A percentile compares a stretch with the other conserved stretches of the same genome.
Evolutionary conservation across 1,140 invertebrate genomes (phyloP).

Genomic region (Diuraphis noxia): DNA sequence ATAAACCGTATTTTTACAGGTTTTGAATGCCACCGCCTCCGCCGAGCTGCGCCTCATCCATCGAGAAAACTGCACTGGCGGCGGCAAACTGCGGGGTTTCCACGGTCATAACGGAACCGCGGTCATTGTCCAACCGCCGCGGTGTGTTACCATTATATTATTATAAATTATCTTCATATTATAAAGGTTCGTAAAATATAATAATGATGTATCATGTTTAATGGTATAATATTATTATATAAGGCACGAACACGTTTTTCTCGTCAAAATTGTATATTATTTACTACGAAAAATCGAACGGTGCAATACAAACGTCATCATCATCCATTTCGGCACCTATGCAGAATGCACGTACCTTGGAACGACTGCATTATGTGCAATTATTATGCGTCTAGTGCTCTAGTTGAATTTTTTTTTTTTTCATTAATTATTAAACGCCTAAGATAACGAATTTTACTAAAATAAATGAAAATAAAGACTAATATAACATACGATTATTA

Average conservation of each 20-base stretch:
- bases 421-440: background rate
- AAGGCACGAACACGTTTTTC: background rate
- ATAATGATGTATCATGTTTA: background rate
- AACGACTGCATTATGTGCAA: background rate
- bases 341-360: background rate
- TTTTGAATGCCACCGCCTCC: background rate
- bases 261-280: background rate
- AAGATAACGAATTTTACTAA: background rate
- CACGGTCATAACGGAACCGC: constrained; percentile 27
- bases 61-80: background rate
- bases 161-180: background rate
- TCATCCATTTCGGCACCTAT: background rate
- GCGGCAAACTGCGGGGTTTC: background rate
- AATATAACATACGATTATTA: background rate
- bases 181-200: background rate
- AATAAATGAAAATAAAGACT: background rate
- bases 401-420: background rate
- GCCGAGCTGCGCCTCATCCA: background rate
- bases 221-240: background rate
- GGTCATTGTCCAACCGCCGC: constrained; percentile 33
- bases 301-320: background rate
- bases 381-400: background rate
- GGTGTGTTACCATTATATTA: background rate
- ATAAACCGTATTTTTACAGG: constrained; percentile 32
- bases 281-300: background rate